phyloP scores from a whole-genome alignment of 37 sponge, comb jelly and placozoan species.

The Geodia barretti region DNA sequence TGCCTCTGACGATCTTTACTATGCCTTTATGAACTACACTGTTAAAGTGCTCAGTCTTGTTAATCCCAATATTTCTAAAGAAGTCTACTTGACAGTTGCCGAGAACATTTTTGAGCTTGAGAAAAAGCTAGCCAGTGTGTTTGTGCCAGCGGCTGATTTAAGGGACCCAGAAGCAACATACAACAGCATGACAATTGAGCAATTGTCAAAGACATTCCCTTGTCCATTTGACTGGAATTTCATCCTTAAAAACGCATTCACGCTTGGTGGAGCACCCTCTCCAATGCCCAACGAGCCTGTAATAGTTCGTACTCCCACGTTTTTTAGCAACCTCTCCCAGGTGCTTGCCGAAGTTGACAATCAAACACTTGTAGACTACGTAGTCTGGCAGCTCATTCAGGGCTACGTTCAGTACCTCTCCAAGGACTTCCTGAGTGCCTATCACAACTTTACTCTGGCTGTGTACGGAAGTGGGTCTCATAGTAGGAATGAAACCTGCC shows the following conservation, averaged over 20 bases:
- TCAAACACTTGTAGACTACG: constrained; percentile 68
- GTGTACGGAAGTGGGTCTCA: constrained; percentile 18
- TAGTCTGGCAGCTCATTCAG: constrained; percentile 43
- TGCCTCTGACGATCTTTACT: too few relatives aligned
- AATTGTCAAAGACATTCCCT: background rate
- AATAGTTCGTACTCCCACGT: constrained; percentile 47
- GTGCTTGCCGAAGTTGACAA: too few relatives aligned
- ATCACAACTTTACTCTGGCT: constrained; percentile 22
- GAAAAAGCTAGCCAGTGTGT: constrained; percentile 30
- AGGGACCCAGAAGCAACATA: constrained; percentile 23
- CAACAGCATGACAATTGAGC: constrained; percentile 19
- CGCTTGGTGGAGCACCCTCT: background rate
- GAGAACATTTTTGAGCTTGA: constrained; percentile 32
- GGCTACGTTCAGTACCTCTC: constrained; percentile 34
- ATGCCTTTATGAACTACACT: too few relatives aligned
- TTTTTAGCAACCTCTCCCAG: constrained; percentile 43
- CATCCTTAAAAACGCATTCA: background rate
- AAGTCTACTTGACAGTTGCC: background rate
- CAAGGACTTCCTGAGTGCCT: constrained; percentile 19
- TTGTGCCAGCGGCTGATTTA: background rate
- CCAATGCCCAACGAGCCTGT: constrained; percentile 1
- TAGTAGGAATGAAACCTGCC: constrained; percentile 33
- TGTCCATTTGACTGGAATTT: constrained; percentile 36
- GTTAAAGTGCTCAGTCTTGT: background rate
- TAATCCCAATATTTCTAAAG: background rate